These are phyloP conservation scores for Eupithecia centaureata DNA, from an alignment of 2,888 invertebrate genomes.

Conservation along the genomic window DNA sequence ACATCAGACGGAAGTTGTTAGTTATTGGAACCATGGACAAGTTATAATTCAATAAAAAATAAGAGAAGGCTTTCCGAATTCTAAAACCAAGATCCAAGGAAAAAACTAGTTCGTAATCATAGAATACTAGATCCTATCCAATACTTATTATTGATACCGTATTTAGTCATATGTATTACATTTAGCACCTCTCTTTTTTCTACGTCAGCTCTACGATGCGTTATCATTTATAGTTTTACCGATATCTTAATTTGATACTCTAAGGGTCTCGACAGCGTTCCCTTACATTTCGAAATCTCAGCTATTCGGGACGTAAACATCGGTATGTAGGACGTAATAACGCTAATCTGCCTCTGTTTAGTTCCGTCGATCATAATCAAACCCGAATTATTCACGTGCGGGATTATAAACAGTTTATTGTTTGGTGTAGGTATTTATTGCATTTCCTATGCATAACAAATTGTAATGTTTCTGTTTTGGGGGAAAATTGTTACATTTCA, in stretches of 20 bases:
- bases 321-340: conserved; percentile 65
- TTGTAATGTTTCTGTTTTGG: not conserved
- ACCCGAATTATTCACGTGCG: conserved; percentile 45
- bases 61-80: too few relatives aligned
- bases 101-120: too few relatives aligned
- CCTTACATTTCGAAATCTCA: conserved; percentile 56
- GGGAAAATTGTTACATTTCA: not conserved
- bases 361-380: conserved; percentile 58
- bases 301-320: conserved; percentile 71
- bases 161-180: not conserved
- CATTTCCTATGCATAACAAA: conserved; percentile 16
- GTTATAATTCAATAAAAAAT: too few relatives aligned
- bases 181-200: not conserved
- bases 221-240: not conserved
- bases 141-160: too few relatives aligned
- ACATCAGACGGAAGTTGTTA: too few relatives aligned
- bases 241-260: conserved; percentile 2
- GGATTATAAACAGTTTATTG: conserved; percentile 36
- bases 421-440: conserved; percentile 24
- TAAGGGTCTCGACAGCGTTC: conserved; percentile 37
- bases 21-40: too few relatives aligned
- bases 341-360: conserved; percentile 52
- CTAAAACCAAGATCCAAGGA: too few relatives aligned
- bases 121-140: too few relatives aligned
- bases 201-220: not conserved